phyloP scores from a whole-genome alignment of 2,888 invertebrate species.

The Drosophila putrida region DNA sequence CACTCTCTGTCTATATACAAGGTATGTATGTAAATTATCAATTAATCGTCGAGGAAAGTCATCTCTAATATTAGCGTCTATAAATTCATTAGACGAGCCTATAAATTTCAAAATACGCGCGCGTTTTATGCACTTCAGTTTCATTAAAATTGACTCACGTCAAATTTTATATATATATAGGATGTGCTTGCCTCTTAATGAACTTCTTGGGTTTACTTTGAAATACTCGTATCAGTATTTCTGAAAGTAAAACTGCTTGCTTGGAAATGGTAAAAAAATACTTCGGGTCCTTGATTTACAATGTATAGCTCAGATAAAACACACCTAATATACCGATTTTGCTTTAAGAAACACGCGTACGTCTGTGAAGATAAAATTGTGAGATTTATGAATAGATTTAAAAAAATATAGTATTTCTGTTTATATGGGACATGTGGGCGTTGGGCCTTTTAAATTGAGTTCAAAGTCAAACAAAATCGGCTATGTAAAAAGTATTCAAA shows the following conservation, averaged over 20 bases:
- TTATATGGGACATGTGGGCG: constrained; percentile 8
- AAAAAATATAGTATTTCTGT: not conserved
- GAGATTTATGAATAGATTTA: constrained; percentile 1
- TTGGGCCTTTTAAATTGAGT: constrained; percentile 25
- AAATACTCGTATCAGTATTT: constrained; percentile 1
- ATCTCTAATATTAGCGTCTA: constrained; percentile 65
- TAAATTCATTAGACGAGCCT: constrained; percentile 53
- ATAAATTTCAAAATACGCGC: constrained; percentile 52
- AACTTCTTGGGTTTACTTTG: not conserved
- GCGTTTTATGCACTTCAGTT: constrained; percentile 37
- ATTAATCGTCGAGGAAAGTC: constrained; percentile 58
- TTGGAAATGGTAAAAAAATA: too few relatives aligned
- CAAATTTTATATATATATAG: constrained; percentile 1
- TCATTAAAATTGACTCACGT: constrained; percentile 26
- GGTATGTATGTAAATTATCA: constrained; percentile 52
- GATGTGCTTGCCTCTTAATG: not conserved
- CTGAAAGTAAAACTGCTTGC: not conserved
- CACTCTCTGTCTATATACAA: constrained; percentile 2
- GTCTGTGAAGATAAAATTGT: constrained; percentile 5
- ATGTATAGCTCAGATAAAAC: not conserved
- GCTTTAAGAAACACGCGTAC: constrained; percentile 3
- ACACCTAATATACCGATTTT: not conserved
- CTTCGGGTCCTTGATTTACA: not conserved
- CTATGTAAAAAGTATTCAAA: not conserved
- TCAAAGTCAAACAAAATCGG: constrained; percentile 36